Evolutionary conservation across 2,113 vertebrate genomes (phyloP), one percentile per base, ranked within the genome.

Genomic region (Meleagris gallopavo): DNA sequence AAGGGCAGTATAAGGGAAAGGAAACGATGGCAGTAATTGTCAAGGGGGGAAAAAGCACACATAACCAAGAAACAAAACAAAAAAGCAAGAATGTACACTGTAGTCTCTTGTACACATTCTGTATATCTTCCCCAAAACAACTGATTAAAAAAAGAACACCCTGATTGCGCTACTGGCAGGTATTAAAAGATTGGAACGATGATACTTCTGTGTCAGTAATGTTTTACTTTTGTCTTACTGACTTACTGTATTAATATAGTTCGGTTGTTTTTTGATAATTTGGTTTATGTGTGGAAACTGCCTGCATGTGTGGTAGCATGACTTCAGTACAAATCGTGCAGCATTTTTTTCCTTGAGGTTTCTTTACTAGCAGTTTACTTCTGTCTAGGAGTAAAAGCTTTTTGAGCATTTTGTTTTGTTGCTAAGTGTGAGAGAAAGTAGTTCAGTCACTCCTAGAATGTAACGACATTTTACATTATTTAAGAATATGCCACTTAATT

Each of bases 401-500:
- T 86, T 73, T 76, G 22, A 78, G 38, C 19, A 32, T 77, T 72
- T 94, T 16, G 3, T 54, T 65, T 82, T 77, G 19, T 30, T 88
- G 13, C 34, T 67, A 83, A 32, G 29, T 83, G 54, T 72, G 61
- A 88, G 76, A 77, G 60, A 91, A 75, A 81, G 80, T 48, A 92
- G 43, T 85, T 94, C 43, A 88, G 52, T 17, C 10, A 20, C 40
- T 95, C 11, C 30, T 83, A 45, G 91, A 93, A 78, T 69, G 46
- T 57, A 75, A 69, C 6, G 73, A 54, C 40, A 11, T 92, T 86
- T 58, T 95, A 58, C 88, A 92, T 95, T 95, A 96, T 97, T 96
- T 93, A 95, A 93, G 79, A 29, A 96, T 88, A 88, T 88, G 19
- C 60, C 55, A 36, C 30, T 97, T 90, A 97, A 96, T 95, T 95